These are phyloP conservation scores for Urocyon cinereoargenteus DNA, from an alignment of 2,797 vertebrate species.

Conservation along the genomic window DNA sequence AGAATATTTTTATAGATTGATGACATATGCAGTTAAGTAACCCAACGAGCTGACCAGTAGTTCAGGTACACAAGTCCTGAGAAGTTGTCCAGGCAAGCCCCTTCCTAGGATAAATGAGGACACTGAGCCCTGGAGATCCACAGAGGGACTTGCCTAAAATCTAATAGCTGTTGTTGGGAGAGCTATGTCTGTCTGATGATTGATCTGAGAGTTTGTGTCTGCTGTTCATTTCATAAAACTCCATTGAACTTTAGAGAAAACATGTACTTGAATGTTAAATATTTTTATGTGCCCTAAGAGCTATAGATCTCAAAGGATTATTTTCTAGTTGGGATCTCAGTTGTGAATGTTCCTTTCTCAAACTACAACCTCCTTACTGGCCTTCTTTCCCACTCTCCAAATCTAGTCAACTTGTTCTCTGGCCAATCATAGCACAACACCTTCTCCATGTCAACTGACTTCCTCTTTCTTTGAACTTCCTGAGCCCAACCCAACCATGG, in stretches of 20 bases:
- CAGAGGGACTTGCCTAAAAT: neutral
- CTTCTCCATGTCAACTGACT: neutral
- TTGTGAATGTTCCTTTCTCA: conserved; percentile 26
- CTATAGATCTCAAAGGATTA: neutral
- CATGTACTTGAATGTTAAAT: neutral
- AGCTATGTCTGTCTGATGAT: neutral
- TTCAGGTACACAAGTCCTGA: neutral
- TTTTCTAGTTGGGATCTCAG: neutral
- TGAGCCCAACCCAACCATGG: neutral
- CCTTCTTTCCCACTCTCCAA: neutral
- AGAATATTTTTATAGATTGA: neutral
- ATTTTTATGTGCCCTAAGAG: neutral
- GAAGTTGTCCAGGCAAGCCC: neutral
- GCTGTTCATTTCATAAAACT: neutral
- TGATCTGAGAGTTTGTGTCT: neutral
- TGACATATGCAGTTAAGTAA: neutral
- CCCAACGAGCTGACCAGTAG: neutral
- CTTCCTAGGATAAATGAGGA: neutral
- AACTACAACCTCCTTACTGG: neutral
- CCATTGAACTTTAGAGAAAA: neutral
- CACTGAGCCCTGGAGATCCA: neutral
- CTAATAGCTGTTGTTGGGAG: neutral
- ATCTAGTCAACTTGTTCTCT: neutral
- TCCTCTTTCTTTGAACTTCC: neutral
- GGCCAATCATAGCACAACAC: neutral